Percentiles rank a stretch among this genome's conserved stretches.
phyloP scores from a whole-genome alignment of 2,888 invertebrate genomes.

The Zygothrica quintamaculata region DNA sequence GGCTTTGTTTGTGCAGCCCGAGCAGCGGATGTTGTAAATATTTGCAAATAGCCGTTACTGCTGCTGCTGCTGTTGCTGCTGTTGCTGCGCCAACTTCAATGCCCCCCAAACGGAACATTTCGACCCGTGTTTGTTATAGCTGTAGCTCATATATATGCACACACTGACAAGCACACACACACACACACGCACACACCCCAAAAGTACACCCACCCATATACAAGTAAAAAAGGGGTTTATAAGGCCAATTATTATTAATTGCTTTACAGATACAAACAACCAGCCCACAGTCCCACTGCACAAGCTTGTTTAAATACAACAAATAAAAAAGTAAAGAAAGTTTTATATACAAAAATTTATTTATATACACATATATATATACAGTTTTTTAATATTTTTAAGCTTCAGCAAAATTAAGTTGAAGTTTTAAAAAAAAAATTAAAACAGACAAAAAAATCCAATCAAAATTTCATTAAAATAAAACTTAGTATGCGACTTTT shows the following conservation, averaged over 20 bases:
- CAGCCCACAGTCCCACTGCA: conserved; percentile 31
- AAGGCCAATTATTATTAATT: conserved; percentile 82
- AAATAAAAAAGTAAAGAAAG: no score
- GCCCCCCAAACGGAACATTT: conserved; percentile 16
- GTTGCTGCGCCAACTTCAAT: conserved; percentile 34
- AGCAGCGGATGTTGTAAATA: conserved; percentile 78
- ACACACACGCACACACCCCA: conserved; percentile 3
- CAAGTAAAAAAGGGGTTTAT: conserved; percentile 64
- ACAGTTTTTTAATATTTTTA: no score
- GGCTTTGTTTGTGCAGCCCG: conserved; percentile 54
- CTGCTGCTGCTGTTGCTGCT: no score
- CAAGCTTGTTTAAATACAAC: background rate
- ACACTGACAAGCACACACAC: conserved; percentile 1
- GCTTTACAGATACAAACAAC: conserved; percentile 77
- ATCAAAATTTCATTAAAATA: no score
- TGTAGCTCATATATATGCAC: conserved; percentile 13
- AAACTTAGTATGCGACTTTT: no score
- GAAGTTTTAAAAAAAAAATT: no score
- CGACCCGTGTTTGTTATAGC: conserved; percentile 23
- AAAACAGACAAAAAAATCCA: no score
- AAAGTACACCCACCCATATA: conserved; percentile 19
- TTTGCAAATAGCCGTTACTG: conserved; percentile 72
- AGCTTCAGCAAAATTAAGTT: no score
- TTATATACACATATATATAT: no score
- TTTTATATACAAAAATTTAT: no score